These are phyloP conservation scores for Limanda limanda DNA, from an alignment of 2,113 vertebrate species.

Conservation along the genomic window DNA sequence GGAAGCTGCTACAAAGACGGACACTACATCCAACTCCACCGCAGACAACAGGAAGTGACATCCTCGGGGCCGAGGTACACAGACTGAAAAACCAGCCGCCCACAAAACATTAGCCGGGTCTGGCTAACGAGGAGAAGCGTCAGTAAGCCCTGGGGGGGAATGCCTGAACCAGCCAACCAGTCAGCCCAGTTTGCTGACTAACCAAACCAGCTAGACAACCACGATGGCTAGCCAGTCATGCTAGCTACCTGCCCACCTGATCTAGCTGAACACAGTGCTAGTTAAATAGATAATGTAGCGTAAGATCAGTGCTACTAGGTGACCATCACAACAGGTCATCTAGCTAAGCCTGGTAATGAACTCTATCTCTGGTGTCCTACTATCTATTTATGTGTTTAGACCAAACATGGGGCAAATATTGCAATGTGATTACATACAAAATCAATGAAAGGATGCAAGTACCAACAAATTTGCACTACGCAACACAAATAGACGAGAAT, in stretches of 20 bases:
- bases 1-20: constrained; percentile 49
- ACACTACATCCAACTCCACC: constrained; percentile 63
- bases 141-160: constrained; percentile 38
- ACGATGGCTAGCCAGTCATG: constrained; percentile 23
- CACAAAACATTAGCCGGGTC: constrained; percentile 36
- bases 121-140: constrained; percentile 31
- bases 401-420: not conserved
- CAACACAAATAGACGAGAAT: not conserved
- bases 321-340: constrained; percentile 18
- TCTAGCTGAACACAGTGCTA: constrained; percentile 40
- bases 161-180: constrained; percentile 44
- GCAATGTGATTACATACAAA: not conserved
- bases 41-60: constrained; percentile 72
- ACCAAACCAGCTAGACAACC: constrained; percentile 32
- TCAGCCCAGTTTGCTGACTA: constrained; percentile 37
- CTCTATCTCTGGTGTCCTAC: constrained; percentile 22
- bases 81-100: constrained; percentile 45
- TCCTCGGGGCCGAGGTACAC: constrained; percentile 17
- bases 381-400: not conserved
- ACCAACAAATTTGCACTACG: not conserved
- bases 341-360: constrained; percentile 13
- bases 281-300: constrained; percentile 52
- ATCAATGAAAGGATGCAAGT: not conserved
- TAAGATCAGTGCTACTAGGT: constrained; percentile 38
- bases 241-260: constrained; percentile 43